Conservation (phyloP, 2,113 vertebrate species). For the Hypocryptadius cinnamomeus region DNA sequence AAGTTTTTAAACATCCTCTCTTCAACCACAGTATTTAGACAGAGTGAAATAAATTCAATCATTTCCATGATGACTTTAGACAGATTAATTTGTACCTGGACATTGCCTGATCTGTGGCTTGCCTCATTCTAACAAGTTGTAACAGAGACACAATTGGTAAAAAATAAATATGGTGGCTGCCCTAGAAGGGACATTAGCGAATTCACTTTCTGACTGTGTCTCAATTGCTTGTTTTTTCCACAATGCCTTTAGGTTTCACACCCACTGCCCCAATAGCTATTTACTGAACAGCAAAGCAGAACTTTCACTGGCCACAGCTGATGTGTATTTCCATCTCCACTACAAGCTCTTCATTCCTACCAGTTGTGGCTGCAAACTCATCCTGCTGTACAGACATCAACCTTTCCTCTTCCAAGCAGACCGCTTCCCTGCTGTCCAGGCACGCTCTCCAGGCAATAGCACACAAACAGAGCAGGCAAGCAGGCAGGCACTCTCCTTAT, state of each 20-base stretch:
- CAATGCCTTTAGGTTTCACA: neutral
- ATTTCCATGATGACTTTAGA: neutral
- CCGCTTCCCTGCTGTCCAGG: neutral
- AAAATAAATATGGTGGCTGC: neutral
- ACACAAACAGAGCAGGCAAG: neutral
- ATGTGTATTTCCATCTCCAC: neutral
- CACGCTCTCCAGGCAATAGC: neutral
- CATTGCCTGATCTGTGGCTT: neutral
- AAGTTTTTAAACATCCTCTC: neutral
- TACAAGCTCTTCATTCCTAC: neutral
- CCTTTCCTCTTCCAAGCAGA: neutral
- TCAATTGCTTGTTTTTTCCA: neutral
- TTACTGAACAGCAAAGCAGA: neutral
- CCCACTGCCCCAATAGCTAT: neutral
- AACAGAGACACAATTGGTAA: neutral
- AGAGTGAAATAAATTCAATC: neutral
- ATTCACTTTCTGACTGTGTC: neutral
- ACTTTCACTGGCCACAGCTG: neutral
- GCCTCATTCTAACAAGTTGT: neutral
- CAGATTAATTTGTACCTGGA: neutral
- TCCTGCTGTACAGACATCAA: neutral
- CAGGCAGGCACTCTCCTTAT: neutral
- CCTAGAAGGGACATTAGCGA: neutral
- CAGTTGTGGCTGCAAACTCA: neutral
- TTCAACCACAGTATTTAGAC: neutral